Evolutionary conservation across 2,113 vertebrate species (phyloP).

Genomic region (Puma concolor): DNA sequence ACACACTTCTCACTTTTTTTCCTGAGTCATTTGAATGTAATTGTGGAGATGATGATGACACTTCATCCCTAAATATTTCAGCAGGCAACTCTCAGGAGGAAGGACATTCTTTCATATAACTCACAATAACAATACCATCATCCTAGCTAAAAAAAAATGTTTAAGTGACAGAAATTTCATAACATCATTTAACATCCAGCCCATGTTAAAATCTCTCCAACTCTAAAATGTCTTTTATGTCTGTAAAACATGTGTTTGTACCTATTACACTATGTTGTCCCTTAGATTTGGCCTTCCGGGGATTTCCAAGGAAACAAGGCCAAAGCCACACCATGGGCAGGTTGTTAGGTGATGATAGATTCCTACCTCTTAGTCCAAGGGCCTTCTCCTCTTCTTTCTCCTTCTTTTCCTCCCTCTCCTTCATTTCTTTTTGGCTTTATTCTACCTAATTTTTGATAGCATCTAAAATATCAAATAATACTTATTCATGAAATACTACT

Average conservation of each 20-base stretch:
- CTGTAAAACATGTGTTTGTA: not conserved
- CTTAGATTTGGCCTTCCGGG: not conserved
- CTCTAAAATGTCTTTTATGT: not conserved
- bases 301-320: not conserved
- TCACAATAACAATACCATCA: not conserved
- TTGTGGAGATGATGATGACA: not conserved
- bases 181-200: not conserved
- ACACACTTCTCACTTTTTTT: not conserved
- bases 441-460: slow-evolving; percentile 3
- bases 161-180: not conserved
- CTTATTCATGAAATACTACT: slow-evolving; percentile 42
- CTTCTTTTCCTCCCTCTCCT: not conserved
- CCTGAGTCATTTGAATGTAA: not conserved
- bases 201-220: not conserved
- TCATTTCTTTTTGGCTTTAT: slow-evolving; percentile 35
- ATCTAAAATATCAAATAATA: slow-evolving; percentile 20
- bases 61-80: not conserved
- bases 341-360: not conserved
- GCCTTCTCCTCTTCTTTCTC: not conserved
- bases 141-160: not conserved
- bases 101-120: not conserved
- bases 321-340: not conserved
- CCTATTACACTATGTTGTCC: not conserved
- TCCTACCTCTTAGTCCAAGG: not conserved
- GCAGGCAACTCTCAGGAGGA: not conserved